These are phyloP conservation scores for Sebastes cheni DNA, from an alignment of 2,797 vertebrate species.

Conservation along the genomic window DNA sequence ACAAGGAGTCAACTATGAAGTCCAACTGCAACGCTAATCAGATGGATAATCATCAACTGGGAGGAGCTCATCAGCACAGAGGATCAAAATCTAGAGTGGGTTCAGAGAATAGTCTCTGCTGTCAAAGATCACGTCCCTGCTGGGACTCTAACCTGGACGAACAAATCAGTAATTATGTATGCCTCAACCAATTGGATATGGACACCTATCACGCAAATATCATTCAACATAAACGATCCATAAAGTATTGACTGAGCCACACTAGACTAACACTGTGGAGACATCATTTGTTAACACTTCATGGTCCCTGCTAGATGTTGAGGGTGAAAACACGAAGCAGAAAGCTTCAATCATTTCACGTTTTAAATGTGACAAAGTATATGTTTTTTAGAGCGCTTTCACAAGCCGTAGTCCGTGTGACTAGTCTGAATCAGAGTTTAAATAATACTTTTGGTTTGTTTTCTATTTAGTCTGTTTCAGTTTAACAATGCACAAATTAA, in stretches of 20 bases:
- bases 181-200: slow-evolving; percentile 2
- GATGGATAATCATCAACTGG: slow-evolving; percentile 50
- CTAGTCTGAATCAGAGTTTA: too few relatives aligned
- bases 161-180: slow-evolving; percentile 24
- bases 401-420: too few relatives aligned
- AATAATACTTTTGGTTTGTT: too few relatives aligned
- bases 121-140: slow-evolving; percentile 31
- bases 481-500: too few relatives aligned
- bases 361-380: neutral
- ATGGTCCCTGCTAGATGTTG: neutral
- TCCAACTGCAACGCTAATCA: slow-evolving; percentile 20
- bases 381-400: too few relatives aligned
- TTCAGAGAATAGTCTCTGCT: slow-evolving; percentile 27
- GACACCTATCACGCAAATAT: slow-evolving; percentile 25
- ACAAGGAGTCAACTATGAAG: slow-evolving; percentile 21
- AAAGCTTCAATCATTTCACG: neutral
- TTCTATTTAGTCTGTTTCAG: too few relatives aligned
- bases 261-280: neutral
- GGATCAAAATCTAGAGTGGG: neutral
- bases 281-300: neutral
- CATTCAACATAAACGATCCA: slow-evolving; percentile 32
- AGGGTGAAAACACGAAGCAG: neutral
- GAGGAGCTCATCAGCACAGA: slow-evolving; percentile 12
- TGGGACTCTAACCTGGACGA: neutral
- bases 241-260: neutral